Base-by-base conservation (phyloP, 2,113 vertebrate species). In the Aramus guarauna region DNA sequence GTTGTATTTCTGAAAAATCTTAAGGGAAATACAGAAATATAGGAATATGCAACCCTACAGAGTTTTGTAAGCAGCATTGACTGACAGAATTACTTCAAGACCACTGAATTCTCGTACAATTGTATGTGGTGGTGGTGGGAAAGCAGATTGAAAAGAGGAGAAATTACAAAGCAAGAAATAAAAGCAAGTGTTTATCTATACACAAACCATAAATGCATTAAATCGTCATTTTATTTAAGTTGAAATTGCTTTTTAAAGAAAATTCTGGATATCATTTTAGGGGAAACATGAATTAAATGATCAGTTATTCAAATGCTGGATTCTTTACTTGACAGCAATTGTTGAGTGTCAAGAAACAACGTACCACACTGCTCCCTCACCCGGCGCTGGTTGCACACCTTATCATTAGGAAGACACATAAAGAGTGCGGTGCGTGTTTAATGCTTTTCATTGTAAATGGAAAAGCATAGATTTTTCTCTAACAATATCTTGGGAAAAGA, bases 121-220 rank as follows among this genome's bases (percentile, higher is more conserved):
- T 72, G 1, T 19, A 1, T 24, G 37, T 27, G 36, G 9, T 16
- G 14, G 7, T 11, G 32, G 3, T 3, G 12, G 15, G 6, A 27
- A 60, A 76, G 36, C 15, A 90, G 75, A 24, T 2, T 58, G 32
- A 59, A 86, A 94, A 91, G 87, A 37, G 43, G 86, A 94, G 86
- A 92, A 94, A 73, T 76, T 75, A 50, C 4, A 32, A 71, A 92
- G 74, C 62, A 68, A 94, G 76, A 63, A 88, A 96, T 79, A 91
- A 95, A 95, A 90, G 59, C 53, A 79, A 45, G 11, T 39, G 2
- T 27, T 80, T 52, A n/a, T n/a, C 9, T 32, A 17, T 29, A 29
- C 6, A 8, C 4, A 43, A 9, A 45, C 9, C 63, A 23, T 12
- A 63, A 83, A 59, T 23, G 29, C 10, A 66, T 48, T 29, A 69